Base-by-base conservation (phyloP, 1,140 invertebrate species). In the Trichonephila inaurata region DNA sequence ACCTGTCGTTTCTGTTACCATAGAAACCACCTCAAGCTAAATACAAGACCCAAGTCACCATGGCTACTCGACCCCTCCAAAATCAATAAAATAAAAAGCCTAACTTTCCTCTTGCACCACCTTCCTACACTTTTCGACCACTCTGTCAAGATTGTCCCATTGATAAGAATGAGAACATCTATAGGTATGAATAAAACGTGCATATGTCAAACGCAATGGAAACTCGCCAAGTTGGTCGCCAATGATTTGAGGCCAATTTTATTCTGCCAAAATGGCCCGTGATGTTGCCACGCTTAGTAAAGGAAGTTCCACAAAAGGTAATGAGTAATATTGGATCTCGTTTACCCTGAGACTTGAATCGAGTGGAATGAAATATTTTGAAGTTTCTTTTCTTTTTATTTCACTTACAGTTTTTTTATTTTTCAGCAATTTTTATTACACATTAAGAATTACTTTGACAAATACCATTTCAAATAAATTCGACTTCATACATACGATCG, bases 1-100 rank as follows among this genome's bases (percentile, higher is more conserved):
- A 92, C 91, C 91, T 92, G 91, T 92, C 91, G 91, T 92, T 92
- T 92, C 64, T 83, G 91, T 92, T 87, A 58, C 16, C 83, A 92
- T 92, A 44, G 28, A n/a, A 72, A 92, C 91, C 83, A 87, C 90
- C 90, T 91, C 90, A 92, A 87, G 91, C 91, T 83, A 92, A 92
- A 92, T 92, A 92, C 91, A 92, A 92, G 91, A 86, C 91, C 58
- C 8, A 77, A 92, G 62, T 92, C 91, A 64, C 91, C 91, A 92
- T 92, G 91, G 72, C 91, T 92, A 92, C 91, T 92, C 91, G 81
- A 87, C 83, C 83, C 44, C 82, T 62, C 28, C 61, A 51, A 72
- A 85, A 92, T 86, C 81, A 86, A 92, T 86, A 72, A 86, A 92
- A 92, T 86, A 87, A 92, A 92, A 92, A 86, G 64, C 62, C 72